These are phyloP conservation scores for Nomada goodeniana DNA, from an alignment of 2,888 invertebrate species.

Conservation along the genomic window DNA sequence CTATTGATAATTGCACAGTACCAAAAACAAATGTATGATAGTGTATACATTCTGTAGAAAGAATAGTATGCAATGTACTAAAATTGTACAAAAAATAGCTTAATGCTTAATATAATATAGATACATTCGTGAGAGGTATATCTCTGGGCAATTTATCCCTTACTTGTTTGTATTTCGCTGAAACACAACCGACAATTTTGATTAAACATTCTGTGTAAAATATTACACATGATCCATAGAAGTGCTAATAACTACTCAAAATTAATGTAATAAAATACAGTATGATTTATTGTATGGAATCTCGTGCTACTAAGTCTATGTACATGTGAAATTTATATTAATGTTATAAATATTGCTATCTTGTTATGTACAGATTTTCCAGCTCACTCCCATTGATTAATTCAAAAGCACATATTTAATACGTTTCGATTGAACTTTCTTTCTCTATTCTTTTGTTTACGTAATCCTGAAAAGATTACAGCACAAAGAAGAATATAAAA, in stretches of 20 bases:
- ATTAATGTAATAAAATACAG: slow-evolving; percentile 57
- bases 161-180: slow-evolving; percentile 56
- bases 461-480: slow-evolving; percentile 7
- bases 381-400: slow-evolving; percentile 17
- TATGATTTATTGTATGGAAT: slow-evolving; percentile 57
- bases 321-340: slow-evolving; percentile 49
- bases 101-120: slow-evolving; percentile 58
- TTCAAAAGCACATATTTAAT: slow-evolving; percentile 23
- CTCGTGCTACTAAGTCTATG: slow-evolving; percentile 56
- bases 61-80: slow-evolving; percentile 56
- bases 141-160: slow-evolving; percentile 66
- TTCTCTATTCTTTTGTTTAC: slow-evolving; percentile 7
- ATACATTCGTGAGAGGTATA: slow-evolving; percentile 46
- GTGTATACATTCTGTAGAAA: slow-evolving; percentile 21
- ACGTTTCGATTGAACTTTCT: background rate
- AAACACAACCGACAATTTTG: slow-evolving; percentile 57
- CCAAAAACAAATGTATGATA: slow-evolving; percentile 29
- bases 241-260: slow-evolving; percentile 50
- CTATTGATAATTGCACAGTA: slow-evolving; percentile 8
- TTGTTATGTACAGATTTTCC: slow-evolving; percentile 61
- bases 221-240: slow-evolving; percentile 57
- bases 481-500: slow-evolving; percentile 24
- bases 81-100: slow-evolving; percentile 62
- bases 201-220: slow-evolving; percentile 54
- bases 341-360: slow-evolving; percentile 25